Base-by-base conservation (phyloP, 2,888 invertebrate genomes). In the Sisyra terminalis region DNA sequence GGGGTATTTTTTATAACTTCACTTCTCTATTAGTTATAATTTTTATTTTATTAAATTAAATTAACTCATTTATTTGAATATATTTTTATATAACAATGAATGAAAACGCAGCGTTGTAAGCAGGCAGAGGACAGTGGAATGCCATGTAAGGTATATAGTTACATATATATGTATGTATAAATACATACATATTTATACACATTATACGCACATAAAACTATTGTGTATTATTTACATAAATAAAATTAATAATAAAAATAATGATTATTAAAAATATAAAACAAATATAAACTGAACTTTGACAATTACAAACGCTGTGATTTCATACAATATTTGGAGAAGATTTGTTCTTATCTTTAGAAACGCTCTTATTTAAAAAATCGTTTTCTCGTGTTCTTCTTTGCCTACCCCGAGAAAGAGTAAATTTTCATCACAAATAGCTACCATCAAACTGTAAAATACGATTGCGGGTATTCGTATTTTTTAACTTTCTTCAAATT, bases 231-330 rank as follows among this genome's bases (percentile, higher is more conserved):
- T 37, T 11, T 37, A 37, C 37, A 37, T 24, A 37, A 37, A 37
- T 37, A 37, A 37, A 37, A 37, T 17, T 37, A 37, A 10, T 17
- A 37, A 37, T 17, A 11, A 37, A 18, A 37, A 37, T 34, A 34
- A 34, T 24, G 34, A 17, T 11, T 17, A 37, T 17, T 37, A 37
- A 35, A 34, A 35, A 37, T 37, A 17, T 11, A 13, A 37, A 37
- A 18, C 16, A 15, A 18, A 37, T 15, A 16, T 17, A 17, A 37
- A 37, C 37, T 37, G 37, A 17, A 37, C 37, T 37, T 37, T 17
- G 18, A 15, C 18, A 37, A 16, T 32, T 32, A 32, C 24, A 24
- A 24, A 24, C 24, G 24, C 24, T 24, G 24, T 24, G 24, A 24
- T 24, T 24, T 24, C 24, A 24, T 24, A 24, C 24, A 24, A 24